A percentile compares a stretch with the other conserved stretches of the same genome.
These are phyloP conservation scores for Pseudochirops corinnae DNA, from an alignment of 2,797 vertebrate genomes.

Conservation along the genomic window DNA sequence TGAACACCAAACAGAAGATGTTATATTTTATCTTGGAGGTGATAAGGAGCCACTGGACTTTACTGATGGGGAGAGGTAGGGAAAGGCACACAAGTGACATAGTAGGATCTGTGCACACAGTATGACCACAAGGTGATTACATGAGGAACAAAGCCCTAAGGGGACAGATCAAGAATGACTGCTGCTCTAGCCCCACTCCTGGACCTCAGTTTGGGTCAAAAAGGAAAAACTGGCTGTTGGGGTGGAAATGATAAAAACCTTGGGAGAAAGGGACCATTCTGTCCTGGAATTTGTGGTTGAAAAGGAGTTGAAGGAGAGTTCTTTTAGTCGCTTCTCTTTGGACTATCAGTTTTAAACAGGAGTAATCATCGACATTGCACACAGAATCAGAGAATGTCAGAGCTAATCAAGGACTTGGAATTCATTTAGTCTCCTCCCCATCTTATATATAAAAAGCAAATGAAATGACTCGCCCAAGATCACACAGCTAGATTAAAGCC, in stretches of 20 bases:
- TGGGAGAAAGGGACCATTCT: too few relatives aligned
- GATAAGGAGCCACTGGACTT: not conserved
- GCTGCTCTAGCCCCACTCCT: constrained; percentile 34
- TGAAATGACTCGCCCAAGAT: not conserved
- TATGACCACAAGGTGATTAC: not conserved
- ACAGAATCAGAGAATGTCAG: constrained; percentile 21
- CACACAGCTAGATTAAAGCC: not conserved
- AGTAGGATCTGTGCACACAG: not conserved
- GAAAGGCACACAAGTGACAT: not conserved
- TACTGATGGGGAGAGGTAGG: not conserved
- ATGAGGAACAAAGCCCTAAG: not conserved
- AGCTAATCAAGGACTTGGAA: not conserved
- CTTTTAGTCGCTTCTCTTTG: not conserved
- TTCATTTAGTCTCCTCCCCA: not conserved
- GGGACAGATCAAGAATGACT: not conserved
- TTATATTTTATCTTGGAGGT: not conserved
- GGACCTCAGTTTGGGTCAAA: not conserved
- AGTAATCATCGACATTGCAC: constrained; percentile 43
- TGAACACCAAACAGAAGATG: not conserved
- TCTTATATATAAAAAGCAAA: not conserved
- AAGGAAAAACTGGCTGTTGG: not conserved
- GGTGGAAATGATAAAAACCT: too few relatives aligned
- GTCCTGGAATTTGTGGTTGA: too few relatives aligned
- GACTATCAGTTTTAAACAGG: not conserved
- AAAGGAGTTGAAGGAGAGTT: not conserved